These are phyloP conservation scores for Pluvialis apricaria DNA, from an alignment of 2,113 vertebrate genomes.

Conservation along the genomic window DNA sequence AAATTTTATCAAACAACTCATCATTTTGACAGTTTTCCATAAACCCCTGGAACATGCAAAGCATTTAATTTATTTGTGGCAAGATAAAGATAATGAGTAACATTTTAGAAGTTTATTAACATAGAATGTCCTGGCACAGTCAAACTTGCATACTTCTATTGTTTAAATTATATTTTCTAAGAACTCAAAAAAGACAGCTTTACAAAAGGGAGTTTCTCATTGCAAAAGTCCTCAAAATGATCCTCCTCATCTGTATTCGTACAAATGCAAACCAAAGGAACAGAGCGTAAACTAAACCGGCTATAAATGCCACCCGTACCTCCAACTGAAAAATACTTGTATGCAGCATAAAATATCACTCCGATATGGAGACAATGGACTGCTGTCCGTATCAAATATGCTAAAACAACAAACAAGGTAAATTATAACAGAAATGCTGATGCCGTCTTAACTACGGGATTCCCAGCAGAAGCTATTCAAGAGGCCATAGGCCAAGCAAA, in stretches of 20 bases:
- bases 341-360: neutral
- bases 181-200: neutral
- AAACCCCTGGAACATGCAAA: slow-evolving; percentile 9
- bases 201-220: neutral
- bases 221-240: neutral
- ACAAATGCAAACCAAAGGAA: neutral
- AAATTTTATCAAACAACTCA: slow-evolving; percentile 40
- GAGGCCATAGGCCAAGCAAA: slow-evolving; percentile 53
- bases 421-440: slow-evolving; percentile 14
- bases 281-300: neutral
- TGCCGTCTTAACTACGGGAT: neutral
- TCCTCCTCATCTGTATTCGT: neutral
- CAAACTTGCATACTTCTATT: neutral
- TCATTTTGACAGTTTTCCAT: slow-evolving; percentile 56
- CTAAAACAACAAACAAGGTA: neutral
- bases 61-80: slow-evolving; percentile 36
- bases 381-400: neutral
- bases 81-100: slow-evolving; percentile 46
- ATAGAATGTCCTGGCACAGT: slow-evolving; percentile 14
- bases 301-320: neutral
- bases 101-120: slow-evolving; percentile 32
- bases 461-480: slow-evolving; percentile 34
- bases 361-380: neutral
- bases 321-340: neutral
- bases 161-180: slow-evolving; percentile 34